A percentile compares a stretch with the other conserved stretches of the same genome.
Conservation (phyloP, 2,888 invertebrate genomes). For the Parascotia fuliginaria region DNA sequence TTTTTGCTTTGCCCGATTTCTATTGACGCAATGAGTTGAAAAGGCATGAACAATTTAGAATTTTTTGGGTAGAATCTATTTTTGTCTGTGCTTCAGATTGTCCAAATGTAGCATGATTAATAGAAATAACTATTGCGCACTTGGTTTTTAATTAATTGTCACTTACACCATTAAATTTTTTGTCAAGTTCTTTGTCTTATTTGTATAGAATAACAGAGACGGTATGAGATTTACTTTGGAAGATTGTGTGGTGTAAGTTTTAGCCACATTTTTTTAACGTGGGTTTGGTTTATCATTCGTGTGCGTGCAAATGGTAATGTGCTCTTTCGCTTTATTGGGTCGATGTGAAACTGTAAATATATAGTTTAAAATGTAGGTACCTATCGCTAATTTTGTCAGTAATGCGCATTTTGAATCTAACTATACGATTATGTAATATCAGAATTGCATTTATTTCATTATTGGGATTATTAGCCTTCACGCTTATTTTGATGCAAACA, state of each 20-base stretch:
- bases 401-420: slow-evolving; percentile 21
- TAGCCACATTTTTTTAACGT: slow-evolving; percentile 14
- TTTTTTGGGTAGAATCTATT: slow-evolving; percentile 24
- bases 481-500: slow-evolving; percentile 22
- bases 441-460: background rate
- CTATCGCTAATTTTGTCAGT: slow-evolving; percentile 28
- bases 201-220: background rate
- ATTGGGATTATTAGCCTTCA: slow-evolving; percentile 17
- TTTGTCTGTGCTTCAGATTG: slow-evolving; percentile 36
- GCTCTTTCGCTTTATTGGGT: slow-evolving; percentile 29
- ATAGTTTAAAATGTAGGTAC: slow-evolving; percentile 29
- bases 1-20: slow-evolving; percentile 15
- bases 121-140: slow-evolving; percentile 8
- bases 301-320: slow-evolving; percentile 10
- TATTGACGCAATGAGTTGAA: slow-evolving; percentile 19
- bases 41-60: slow-evolving; percentile 30
- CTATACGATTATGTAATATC: slow-evolving; percentile 1
- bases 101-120: slow-evolving; percentile 28
- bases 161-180: background rate
- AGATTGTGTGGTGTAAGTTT: background rate
- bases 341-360: slow-evolving; percentile 41
- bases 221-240: background rate
- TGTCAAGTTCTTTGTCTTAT: background rate
- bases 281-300: slow-evolving; percentile 28
- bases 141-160: slow-evolving; percentile 12